A percentile compares a stretch with the other conserved stretches of the same genome.
Conservation (phyloP, 2,797 vertebrate genomes). For the Phylloscopus collybita region DNA sequence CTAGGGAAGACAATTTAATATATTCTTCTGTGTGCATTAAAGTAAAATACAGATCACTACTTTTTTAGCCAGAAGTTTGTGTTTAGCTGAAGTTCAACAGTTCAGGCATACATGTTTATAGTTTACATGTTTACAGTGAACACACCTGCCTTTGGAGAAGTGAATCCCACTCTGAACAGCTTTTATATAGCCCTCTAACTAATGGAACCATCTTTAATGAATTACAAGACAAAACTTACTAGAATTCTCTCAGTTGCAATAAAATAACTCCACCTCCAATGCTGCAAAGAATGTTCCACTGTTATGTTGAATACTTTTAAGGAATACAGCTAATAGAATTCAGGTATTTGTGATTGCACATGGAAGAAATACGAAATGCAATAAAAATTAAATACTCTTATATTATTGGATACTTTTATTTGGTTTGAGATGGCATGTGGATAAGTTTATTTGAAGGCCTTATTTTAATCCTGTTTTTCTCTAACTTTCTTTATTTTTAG, state of each 20-base stretch:
- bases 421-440: neutral
- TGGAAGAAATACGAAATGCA: neutral
- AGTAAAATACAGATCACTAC: neutral
- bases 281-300: neutral
- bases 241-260: neutral
- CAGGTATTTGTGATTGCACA: neutral
- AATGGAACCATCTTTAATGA: neutral
- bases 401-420: neutral
- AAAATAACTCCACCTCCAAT: rapidly evolving
- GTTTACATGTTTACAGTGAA: neutral
- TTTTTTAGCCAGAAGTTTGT: neutral
- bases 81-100: neutral
- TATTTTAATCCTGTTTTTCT: neutral
- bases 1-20: neutral
- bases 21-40: neutral
- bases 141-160: neutral
- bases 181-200: neutral
- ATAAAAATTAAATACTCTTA: neutral
- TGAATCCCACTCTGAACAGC: neutral
- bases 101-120: neutral
- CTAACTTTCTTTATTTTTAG: neutral
- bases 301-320: neutral
- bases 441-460: neutral
- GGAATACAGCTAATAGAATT: neutral
- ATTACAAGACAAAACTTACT: neutral